Percentiles rank a stretch among this genome's conserved stretches.
Evolutionary conservation across 2,888 invertebrate genomes (phyloP).

Genomic region (Lasius platythorax): DNA sequence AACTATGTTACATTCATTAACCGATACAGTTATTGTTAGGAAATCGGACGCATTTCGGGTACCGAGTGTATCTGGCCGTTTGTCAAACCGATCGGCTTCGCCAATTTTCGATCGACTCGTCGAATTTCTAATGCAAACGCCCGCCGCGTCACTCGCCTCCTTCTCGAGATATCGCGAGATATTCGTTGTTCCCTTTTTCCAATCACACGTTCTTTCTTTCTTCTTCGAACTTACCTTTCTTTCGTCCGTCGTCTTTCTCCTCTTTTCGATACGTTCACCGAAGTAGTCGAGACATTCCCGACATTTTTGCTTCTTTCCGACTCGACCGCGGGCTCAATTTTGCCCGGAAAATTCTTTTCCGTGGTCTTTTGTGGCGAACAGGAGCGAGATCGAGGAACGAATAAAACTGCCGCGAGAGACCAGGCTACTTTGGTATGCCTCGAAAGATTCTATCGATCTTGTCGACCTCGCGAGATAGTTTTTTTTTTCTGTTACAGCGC

Average conservation of each 20-base stretch:
- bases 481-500: conserved; percentile 40
- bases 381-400: conserved; percentile 40
- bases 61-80: conserved; percentile 57
- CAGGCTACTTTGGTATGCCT: conserved; percentile 56
- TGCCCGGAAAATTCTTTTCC: conserved; percentile 41
- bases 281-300: conserved; percentile 33
- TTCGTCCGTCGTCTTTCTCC: not conserved
- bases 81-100: conserved; percentile 56
- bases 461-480: conserved; percentile 17
- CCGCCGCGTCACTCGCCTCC: conserved; percentile 4
- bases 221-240: conserved; percentile 4
- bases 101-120: conserved; percentile 50
- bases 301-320: conserved; percentile 41
- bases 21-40: conserved; percentile 46
- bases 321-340: conserved; percentile 48
- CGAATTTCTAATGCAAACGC: conserved; percentile 66
- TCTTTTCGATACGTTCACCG: conserved; percentile 30
- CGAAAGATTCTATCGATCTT: conserved; percentile 56
- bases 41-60: conserved; percentile 63
- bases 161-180: conserved; percentile 39
- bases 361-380: conserved; percentile 45
- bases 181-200: not conserved
- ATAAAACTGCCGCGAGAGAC: conserved; percentile 45
- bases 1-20: conserved; percentile 60
- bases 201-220: conserved; percentile 15